Conservation (phyloP, 2,797 vertebrate species). For the Nasua narica region DNA sequence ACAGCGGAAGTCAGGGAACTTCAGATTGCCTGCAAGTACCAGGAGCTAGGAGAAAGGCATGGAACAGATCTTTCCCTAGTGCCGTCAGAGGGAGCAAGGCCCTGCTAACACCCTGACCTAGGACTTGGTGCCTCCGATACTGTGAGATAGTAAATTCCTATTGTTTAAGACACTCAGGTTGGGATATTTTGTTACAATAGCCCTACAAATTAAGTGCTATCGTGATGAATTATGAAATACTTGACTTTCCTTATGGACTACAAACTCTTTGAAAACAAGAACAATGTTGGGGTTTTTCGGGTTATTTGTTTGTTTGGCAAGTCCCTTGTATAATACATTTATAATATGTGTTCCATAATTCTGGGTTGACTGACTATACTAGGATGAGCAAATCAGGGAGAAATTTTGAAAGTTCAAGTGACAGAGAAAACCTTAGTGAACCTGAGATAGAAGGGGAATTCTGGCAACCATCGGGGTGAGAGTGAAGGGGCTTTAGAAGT, state of each 20-base stretch:
- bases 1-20: not conserved
- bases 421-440: not conserved
- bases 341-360: not conserved
- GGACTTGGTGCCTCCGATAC: not conserved
- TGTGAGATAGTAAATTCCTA: too few species aligned
- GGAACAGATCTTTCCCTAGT: accelerated
- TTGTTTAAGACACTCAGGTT: not conserved
- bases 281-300: not conserved
- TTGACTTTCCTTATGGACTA: not conserved
- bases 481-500: not conserved
- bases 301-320: not conserved
- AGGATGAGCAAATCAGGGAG: not conserved
- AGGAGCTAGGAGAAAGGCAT: not conserved
- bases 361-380: not conserved
- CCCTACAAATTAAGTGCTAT: not conserved
- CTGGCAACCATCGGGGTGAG: not conserved
- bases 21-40: not conserved
- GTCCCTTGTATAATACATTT: not conserved
- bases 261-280: not conserved
- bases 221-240: not conserved
- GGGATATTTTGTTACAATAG: not conserved
- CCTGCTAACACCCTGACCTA: not conserved
- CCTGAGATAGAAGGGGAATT: not conserved
- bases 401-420: not conserved
- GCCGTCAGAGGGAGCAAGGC: not conserved